Percentiles rank a stretch among this genome's conserved stretches.
phyloP scores from a whole-genome alignment of 2,888 invertebrate species.

The Caenorhabditis parvicauda region DNA sequence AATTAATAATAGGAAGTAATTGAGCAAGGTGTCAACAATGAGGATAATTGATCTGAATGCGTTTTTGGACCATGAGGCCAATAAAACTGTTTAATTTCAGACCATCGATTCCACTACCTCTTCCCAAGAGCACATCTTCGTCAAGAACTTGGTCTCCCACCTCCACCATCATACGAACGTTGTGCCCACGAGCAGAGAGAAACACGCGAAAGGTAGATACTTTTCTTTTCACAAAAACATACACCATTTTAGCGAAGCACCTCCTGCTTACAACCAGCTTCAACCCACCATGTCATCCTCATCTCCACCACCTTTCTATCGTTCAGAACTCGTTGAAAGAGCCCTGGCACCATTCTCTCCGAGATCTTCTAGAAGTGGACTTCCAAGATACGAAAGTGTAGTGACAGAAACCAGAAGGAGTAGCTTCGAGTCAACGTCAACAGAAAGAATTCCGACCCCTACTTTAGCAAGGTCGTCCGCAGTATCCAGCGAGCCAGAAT shows the following conservation, averaged over 20 bases:
- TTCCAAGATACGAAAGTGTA: no score
- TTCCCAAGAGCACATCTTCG: no score
- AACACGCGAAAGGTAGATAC: no score
- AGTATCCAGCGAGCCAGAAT: not conserved
- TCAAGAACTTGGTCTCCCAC: no score
- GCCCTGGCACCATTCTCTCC: not conserved
- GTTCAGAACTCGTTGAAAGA: slow-evolving; percentile 5
- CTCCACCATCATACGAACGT: no score
- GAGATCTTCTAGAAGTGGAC: not conserved
- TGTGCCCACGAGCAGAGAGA: no score
- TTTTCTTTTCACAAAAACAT: not conserved
- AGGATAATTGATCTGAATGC: no score
- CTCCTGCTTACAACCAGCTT: not conserved
- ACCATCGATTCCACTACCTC: no score
- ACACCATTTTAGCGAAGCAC: not conserved
- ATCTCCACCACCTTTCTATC: slow-evolving; percentile 26
- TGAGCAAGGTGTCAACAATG: no score
- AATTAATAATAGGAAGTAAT: no score
- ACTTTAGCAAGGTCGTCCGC: not conserved
- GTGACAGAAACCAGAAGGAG: not conserved
- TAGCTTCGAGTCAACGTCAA: not conserved
- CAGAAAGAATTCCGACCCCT: not conserved
- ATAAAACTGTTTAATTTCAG: no score
- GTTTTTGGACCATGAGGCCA: no score
- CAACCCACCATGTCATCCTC: slow-evolving; percentile 10